These are phyloP conservation scores for Ceratoteleas bidentatus DNA, from an alignment of 1,140 invertebrate genomes.

Conservation along the genomic window DNA sequence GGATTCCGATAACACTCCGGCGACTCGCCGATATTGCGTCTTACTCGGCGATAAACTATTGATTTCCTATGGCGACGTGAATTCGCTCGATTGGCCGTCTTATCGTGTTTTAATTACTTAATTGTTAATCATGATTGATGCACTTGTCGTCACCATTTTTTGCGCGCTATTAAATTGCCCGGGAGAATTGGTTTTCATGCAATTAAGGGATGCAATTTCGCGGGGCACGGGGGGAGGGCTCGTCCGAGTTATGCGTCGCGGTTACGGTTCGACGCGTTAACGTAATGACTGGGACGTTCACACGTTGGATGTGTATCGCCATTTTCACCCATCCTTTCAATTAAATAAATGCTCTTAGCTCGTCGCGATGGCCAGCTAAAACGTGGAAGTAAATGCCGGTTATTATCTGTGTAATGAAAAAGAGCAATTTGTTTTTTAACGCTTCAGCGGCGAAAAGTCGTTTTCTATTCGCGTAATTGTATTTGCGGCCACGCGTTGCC, in stretches of 20 bases:
- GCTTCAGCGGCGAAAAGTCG: constrained; percentile 10
- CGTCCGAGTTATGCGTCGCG: constrained; percentile 18
- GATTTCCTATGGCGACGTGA: constrained; percentile 1
- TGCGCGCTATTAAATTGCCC: constrained; percentile 15
- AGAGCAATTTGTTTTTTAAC: constrained; percentile 32
- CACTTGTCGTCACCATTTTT: background rate
- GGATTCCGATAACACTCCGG: background rate
- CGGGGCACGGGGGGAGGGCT: background rate
- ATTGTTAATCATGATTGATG: constrained; percentile 24
- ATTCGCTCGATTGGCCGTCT: background rate
- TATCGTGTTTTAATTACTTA: constrained; percentile 24
- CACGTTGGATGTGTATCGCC: constrained; percentile 23
- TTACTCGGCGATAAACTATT: constrained; percentile 8
- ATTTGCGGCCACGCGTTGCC: constrained; percentile 7
- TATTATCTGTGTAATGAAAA: constrained; percentile 35
- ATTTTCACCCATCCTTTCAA: constrained; percentile 41
- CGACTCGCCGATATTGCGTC: constrained; percentile 2
- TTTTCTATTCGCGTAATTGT: constrained; percentile 5
- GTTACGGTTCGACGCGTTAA: constrained; percentile 20
- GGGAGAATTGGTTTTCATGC: background rate
- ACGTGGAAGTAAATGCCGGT: constrained; percentile 15
- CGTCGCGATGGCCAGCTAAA: constrained; percentile 10
- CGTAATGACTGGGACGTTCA: constrained; percentile 17
- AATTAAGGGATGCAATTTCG: constrained; percentile 6
- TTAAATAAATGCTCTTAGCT: constrained; percentile 40